Evolutionary conservation across 2,797 vertebrate genomes (phyloP).

Genomic region (Varecia variegata): DNA sequence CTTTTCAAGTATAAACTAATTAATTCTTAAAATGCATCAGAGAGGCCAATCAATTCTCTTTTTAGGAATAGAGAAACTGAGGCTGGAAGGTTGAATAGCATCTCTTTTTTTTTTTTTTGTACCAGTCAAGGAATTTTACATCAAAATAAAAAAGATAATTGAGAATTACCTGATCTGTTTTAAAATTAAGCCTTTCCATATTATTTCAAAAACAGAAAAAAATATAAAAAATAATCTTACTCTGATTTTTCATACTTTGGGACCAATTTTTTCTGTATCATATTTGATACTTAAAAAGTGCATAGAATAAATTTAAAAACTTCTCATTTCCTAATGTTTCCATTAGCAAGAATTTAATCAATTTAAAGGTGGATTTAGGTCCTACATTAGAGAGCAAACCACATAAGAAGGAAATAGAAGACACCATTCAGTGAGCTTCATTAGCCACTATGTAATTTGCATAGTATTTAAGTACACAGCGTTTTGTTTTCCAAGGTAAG

Average conservation of each 20-base stretch:
- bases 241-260: not conserved
- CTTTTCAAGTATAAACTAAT: constrained; percentile 57
- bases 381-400: not conserved
- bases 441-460: not conserved
- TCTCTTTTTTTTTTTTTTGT: not conserved
- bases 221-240: not conserved
- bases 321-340: not conserved
- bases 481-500: not conserved
- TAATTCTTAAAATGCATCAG: constrained; percentile 30
- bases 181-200: not conserved
- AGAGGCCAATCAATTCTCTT: not conserved
- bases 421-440: not conserved
- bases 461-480: not conserved
- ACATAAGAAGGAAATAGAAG: not conserved
- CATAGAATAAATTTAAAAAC: not conserved
- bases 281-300: not conserved
- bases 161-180: not conserved
- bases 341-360: not conserved
- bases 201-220: not conserved
- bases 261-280: not conserved
- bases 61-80: constrained; percentile 39
- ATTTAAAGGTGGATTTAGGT: not conserved
- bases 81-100: not conserved
- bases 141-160: not conserved
- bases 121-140: not conserved